Evolutionary conservation across 2,888 invertebrate genomes (phyloP).

Genomic region (Pogonocherus hispidulus): DNA sequence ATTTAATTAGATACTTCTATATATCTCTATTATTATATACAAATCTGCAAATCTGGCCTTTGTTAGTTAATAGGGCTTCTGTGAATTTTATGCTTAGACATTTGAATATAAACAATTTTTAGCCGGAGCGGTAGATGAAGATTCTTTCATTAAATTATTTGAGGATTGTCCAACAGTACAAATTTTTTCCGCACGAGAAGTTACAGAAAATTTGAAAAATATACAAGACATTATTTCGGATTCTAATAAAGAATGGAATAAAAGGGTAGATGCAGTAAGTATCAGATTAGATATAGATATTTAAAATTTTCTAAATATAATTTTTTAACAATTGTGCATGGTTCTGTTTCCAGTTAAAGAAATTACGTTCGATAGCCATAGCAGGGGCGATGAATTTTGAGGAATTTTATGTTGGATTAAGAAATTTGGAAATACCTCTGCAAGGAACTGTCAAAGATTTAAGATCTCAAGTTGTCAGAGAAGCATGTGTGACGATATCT

Average conservation of each 20-base stretch:
- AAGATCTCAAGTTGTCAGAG: slow-evolving; percentile 92
- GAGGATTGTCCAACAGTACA: slow-evolving; percentile 86
- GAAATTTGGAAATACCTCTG: slow-evolving; percentile 85
- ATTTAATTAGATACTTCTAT: no score
- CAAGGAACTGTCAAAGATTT: slow-evolving; percentile 88
- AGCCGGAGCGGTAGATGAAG: slow-evolving; percentile 92
- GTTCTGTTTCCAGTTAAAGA: slow-evolving; percentile 79
- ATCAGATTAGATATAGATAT: not conserved
- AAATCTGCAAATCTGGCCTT: no score
- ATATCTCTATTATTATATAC: no score
- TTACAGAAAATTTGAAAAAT: slow-evolving; percentile 84
- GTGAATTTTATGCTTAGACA: no score
- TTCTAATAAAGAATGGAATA: slow-evolving; percentile 92
- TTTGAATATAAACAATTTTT: slow-evolving; percentile 32
- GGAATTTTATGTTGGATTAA: slow-evolving; percentile 83
- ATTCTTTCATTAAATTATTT: slow-evolving; percentile 88
- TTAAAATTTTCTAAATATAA: not conserved
- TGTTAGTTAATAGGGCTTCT: no score
- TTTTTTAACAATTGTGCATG: not conserved
- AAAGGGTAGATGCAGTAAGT: slow-evolving; percentile 89
- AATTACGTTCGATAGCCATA: slow-evolving; percentile 85
- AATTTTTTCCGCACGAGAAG: slow-evolving; percentile 86
- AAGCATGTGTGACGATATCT: slow-evolving; percentile 95
- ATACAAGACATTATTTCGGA: slow-evolving; percentile 84
- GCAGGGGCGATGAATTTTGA: slow-evolving; percentile 81